These are phyloP conservation scores for Cyrtorhinus lividipennis DNA, from an alignment of 1,140 invertebrate genomes.

Conservation along the genomic window DNA sequence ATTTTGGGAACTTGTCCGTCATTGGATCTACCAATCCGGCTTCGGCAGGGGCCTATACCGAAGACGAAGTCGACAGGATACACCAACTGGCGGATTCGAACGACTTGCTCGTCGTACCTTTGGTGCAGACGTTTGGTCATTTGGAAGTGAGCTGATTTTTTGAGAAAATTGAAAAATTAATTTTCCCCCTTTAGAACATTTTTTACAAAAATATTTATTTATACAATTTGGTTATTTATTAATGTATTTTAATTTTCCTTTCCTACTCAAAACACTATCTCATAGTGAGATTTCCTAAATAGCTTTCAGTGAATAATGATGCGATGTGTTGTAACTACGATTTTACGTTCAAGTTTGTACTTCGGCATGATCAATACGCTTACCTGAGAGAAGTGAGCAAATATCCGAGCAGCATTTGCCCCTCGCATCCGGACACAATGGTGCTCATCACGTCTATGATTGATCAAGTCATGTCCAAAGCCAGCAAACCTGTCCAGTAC, in stretches of 20 bases:
- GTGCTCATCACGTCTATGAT: conserved; percentile 44
- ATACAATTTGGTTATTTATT: too few species aligned
- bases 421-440: conserved; percentile 45
- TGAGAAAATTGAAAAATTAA: conserved; percentile 9
- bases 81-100: conserved; percentile 42
- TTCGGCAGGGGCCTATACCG: conserved; percentile 44
- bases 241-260: too few species aligned
- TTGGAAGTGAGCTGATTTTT: conserved; percentile 52
- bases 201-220: too few species aligned
- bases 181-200: too few species aligned
- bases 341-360: conserved; percentile 59
- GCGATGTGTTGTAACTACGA: too few species aligned
- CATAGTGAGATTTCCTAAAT: too few species aligned
- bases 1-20: conserved; percentile 43
- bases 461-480: conserved; percentile 37
- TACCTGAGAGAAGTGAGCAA: conserved; percentile 60
- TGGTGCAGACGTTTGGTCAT: conserved; percentile 93
- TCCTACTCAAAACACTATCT: too few species aligned
- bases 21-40: conserved; percentile 44
- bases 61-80: conserved; percentile 43
- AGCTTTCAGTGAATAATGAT: too few species aligned
- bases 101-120: conserved; percentile 67
- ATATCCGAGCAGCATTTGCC: conserved; percentile 71
- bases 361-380: conserved; percentile 65
- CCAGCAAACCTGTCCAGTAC: conserved; percentile 41